Evolutionary conservation across 2,888 invertebrate species (phyloP), one percentile per base, ranked within the genome.

Genomic region (Ectemnius lituratus): DNA sequence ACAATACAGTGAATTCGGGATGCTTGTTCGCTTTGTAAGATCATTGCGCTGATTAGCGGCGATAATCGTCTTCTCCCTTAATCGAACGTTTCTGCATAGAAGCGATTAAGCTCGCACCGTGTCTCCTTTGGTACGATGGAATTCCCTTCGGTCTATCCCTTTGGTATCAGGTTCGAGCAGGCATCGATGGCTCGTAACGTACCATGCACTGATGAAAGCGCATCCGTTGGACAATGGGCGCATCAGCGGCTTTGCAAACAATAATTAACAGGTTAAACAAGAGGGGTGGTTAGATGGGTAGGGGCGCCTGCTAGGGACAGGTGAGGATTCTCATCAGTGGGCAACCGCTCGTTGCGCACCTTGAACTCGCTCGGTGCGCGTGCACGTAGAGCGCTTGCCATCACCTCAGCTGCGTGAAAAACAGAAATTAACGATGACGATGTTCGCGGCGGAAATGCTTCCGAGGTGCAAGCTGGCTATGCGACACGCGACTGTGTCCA

Each of bases 331-430:
- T 69, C 79, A 73, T 74, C 64, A 74, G 71, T 59, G 73, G 69
- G 67, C 75, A 77, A 77, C 76, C 62, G 76, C 46, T 62, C 59
- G 58, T 27, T 49, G 71, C 61, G 70, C 80, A 75, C 73, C 67
- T 70, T 70, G 67, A 62, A 67, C 67, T 67, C 13, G 13, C 37
- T 59, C 13, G 16, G 14, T 23, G n/a, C 47, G 14, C 52, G 57
- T 23, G 23, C 52, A 16, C 61, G 37, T 37, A 11, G 8, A 28
- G 16, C 5, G 27, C 69, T 62, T 49, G 23, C 59, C 37, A 37
- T 11, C 37, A 47, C 62, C 71, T 78, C 80, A 76, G 80, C 78
- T 81, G 80, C 75, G 45, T 76, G 74, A 61, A 78, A 79, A 75
- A 76, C 63, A 66, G 61, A 78, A 73, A 80, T 81, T 78, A 78